Conservation (phyloP, 2,797 vertebrate genomes). For the Sebastes hopkinsi region DNA sequence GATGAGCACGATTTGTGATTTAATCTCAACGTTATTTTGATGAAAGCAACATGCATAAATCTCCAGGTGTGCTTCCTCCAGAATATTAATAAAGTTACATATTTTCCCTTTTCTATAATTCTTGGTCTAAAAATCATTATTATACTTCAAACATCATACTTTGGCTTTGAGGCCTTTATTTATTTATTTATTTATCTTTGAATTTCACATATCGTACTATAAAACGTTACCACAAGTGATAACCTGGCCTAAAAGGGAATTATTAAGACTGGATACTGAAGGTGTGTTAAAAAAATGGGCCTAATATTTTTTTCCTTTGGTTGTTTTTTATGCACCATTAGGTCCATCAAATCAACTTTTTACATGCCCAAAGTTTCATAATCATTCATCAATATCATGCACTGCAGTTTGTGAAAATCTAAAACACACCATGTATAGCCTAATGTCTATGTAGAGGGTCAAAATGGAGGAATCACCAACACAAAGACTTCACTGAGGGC, state of each 20-base stretch:
- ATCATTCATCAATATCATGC: conserved; percentile 63
- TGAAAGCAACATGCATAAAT: conserved; percentile 65
- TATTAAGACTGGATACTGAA: conserved; percentile 6
- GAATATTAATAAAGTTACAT: conserved; percentile 37
- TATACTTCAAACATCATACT: conserved; percentile 59
- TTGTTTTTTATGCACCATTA: conserved; percentile 61
- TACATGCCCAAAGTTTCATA: conserved; percentile 45
- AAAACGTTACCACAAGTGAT: conserved; percentile 21
- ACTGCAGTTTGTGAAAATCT: conserved; percentile 60
- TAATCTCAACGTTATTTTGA: conserved; percentile 10
- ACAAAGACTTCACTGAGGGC: conserved; percentile 32
- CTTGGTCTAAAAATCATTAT: conserved; percentile 43
- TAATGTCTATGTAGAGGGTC: conserved; percentile 50
- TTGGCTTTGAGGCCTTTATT: conserved; percentile 73
- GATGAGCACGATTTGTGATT: conserved; percentile 45
- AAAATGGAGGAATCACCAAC: conserved; percentile 57
- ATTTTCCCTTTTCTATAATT: conserved; percentile 33
- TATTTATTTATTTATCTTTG: conserved; percentile 30
- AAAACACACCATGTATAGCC: conserved; percentile 56
- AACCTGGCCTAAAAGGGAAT: conserved; percentile 28
- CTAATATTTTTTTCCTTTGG: conserved; percentile 63
- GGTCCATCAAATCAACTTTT: conserved; percentile 60
- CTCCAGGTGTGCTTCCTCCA: conserved; percentile 48
- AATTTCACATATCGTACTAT: conserved; percentile 27
- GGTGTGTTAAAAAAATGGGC: conserved; percentile 11